Percentiles rank a stretch among this genome's conserved stretches.
phyloP scores from a whole-genome alignment of 2,888 invertebrate genomes.

The Caenorhabditis wallacei region DNA sequence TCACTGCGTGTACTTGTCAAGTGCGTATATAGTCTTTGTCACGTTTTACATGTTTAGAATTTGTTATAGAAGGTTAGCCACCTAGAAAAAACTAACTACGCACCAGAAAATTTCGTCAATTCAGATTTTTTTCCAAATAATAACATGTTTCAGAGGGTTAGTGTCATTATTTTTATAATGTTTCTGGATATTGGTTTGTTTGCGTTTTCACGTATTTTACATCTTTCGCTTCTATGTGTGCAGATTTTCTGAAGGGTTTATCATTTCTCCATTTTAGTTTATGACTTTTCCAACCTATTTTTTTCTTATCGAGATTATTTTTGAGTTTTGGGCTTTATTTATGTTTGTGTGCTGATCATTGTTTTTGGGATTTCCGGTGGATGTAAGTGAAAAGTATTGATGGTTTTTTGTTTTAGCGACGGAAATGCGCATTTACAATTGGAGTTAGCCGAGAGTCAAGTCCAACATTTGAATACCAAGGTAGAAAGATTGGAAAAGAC shows the following conservation, averaged over 20 bases:
- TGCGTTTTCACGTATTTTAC: conserved; percentile 25
- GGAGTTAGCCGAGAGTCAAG: conserved; percentile 87
- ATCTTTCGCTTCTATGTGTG: conserved; percentile 37
- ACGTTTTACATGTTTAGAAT: conserved; percentile 27
- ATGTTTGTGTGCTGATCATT: conserved; percentile 38
- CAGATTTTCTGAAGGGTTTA: neutral
- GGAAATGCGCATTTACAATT: conserved; percentile 84
- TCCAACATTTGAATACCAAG: conserved; percentile 90
- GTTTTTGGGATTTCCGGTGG: conserved; percentile 15
- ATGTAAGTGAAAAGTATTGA: neutral
- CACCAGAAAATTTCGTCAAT: neutral
- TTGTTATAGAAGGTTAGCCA: neutral
- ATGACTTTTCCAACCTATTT: neutral
- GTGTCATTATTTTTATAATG: conserved; percentile 24
- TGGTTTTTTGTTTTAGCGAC: conserved; percentile 74
- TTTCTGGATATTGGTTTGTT: conserved; percentile 33
- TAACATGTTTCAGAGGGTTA: conserved; percentile 62
- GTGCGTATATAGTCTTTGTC: conserved; percentile 63
- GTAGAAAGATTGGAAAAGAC: conserved; percentile 86
- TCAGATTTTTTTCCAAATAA: conserved; percentile 14
- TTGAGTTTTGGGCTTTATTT: conserved; percentile 12
- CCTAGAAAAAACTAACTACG: conserved; percentile 31
- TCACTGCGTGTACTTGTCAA: conserved; percentile 66
- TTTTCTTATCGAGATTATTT: conserved; percentile 3
- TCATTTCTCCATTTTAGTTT: neutral